Conservation (phyloP, 2,888 invertebrate species). For the Tuberolachnus salignus region DNA sequence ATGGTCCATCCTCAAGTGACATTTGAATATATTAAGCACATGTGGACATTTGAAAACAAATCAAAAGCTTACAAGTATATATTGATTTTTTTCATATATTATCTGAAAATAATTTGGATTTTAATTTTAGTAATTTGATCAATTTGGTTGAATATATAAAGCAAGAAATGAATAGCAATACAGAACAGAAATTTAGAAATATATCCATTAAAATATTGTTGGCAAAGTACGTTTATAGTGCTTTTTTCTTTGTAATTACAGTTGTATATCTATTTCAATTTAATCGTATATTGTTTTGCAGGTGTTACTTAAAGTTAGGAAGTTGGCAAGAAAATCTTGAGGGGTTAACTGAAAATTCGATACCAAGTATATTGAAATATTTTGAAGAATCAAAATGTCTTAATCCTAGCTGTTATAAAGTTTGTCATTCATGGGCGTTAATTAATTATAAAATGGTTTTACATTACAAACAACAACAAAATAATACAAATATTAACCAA, state of each 20-base stretch:
- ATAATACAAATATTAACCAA: conserved; percentile 62
- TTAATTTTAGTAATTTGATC: conserved; percentile 62
- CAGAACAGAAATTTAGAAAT: conserved; percentile 39
- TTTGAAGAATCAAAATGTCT: conserved; percentile 82
- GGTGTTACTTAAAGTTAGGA: conserved; percentile 92
- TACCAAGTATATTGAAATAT: conserved; percentile 76
- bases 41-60: conserved; percentile 85
- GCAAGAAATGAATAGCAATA: no score
- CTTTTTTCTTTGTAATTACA: no score
- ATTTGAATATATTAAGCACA: conserved; percentile 93
- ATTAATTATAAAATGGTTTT: conserved; percentile 95
- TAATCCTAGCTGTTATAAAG: conserved; percentile 91
- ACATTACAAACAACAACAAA: conserved; percentile 68
- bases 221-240: conserved; percentile 20
- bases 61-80: conserved; percentile 70
- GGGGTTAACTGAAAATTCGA: conserved; percentile 79
- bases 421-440: conserved; percentile 98
- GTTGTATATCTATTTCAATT: no score
- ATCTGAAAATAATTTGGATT: conserved; percentile 69
- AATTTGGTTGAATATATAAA: conserved; percentile 44
- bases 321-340: conserved; percentile 91
- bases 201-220: conserved; percentile 45
- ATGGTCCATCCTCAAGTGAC: conserved; percentile 83
- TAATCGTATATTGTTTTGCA: conserved; percentile 64
- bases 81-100: neutral